Evolutionary conservation across 2,113 vertebrate genomes (phyloP), one percentile per base, ranked within the genome.

Genomic region (Odontophorus gujanensis): DNA sequence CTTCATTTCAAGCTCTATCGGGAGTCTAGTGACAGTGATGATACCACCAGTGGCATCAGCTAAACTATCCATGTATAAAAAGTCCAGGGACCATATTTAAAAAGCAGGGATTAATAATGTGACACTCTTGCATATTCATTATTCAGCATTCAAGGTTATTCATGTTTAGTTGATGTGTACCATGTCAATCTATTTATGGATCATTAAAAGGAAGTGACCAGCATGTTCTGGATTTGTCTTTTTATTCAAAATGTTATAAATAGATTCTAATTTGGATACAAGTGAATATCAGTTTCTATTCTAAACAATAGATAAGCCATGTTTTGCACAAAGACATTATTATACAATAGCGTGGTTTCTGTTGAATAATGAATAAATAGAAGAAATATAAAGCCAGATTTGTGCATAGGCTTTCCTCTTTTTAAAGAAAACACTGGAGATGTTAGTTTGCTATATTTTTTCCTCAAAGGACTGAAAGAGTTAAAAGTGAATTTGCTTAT

Each of bases 381-480:
- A 76, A 20, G 20, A 6, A 43, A 65, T 18, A 11, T 42, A 62
- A 66, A 63, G 5, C 5, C 12, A 85, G 24, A 71, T 38, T 55
- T 75, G 5, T 45, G 12, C 26, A 55, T 24, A 8, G 5, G 2
- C 3, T 85, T 84, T 89, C 71, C 11, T 51, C 24, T 18, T 78
- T 62, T 62, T 57, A 68, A 68, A 32, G 5, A 78, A 50, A 78
- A 57, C 4, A 62, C 32, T 32, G 20, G 8, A 66, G 2, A 6
- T 13, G 1, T 28, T 78, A 0, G 0, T 82, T 48, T 87, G 32
- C 25, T 75, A 2, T 15, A 14, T 75, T 1, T 85, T 79, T 63
- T 13, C 15, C 21, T 80, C 15, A 17, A 68, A 72, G 3, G 36
- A 15, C 6, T 72, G 21, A 7, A 79, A 51, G 2, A 5, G 2